Evolutionary conservation across 2,797 vertebrate genomes (phyloP).

Genomic region (Poecilia picta): DNA sequence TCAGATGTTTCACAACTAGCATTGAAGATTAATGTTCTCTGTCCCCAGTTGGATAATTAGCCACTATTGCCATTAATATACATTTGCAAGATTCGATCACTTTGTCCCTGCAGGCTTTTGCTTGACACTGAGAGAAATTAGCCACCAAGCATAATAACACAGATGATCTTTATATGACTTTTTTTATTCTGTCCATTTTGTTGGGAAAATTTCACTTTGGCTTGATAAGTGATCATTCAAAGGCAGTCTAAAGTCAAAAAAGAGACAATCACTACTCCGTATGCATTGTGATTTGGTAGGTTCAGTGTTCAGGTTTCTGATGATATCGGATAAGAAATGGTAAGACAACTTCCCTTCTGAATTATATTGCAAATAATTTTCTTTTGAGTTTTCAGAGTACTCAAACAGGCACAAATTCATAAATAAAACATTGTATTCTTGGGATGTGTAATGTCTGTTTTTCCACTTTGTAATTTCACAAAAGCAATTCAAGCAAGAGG

Average conservation of each 20-base stretch:
- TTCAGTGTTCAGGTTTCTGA: neutral
- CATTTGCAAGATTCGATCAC: conserved; percentile 64
- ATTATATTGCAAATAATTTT: neutral
- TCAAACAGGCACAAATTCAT: neutral
- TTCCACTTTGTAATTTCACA: conserved; percentile 24
- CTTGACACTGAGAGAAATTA: conserved; percentile 63
- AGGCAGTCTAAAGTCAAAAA: conserved; percentile 13
- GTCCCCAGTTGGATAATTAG: conserved; percentile 68
- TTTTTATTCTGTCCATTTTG: conserved; percentile 64
- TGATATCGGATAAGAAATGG: neutral
- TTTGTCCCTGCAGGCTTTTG: conserved; percentile 69
- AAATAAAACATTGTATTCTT: conserved; percentile 17
- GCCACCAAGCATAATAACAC: conserved; percentile 35
- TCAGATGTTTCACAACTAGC: conserved; percentile 31
- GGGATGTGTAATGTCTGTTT: neutral
- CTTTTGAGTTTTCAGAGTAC: neutral
- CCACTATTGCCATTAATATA: conserved; percentile 58
- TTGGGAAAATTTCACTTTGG: conserved; percentile 52
- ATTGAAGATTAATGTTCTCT: conserved; percentile 61
- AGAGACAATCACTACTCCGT: neutral
- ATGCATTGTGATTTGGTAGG: neutral
- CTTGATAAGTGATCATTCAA: conserved; percentile 34
- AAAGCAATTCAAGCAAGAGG: conserved; percentile 30
- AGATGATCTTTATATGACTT: conserved; percentile 54
- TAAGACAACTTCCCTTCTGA: neutral